Base-by-base conservation (phyloP, 2,113 vertebrate species). In the Callaeas wilsoni region DNA sequence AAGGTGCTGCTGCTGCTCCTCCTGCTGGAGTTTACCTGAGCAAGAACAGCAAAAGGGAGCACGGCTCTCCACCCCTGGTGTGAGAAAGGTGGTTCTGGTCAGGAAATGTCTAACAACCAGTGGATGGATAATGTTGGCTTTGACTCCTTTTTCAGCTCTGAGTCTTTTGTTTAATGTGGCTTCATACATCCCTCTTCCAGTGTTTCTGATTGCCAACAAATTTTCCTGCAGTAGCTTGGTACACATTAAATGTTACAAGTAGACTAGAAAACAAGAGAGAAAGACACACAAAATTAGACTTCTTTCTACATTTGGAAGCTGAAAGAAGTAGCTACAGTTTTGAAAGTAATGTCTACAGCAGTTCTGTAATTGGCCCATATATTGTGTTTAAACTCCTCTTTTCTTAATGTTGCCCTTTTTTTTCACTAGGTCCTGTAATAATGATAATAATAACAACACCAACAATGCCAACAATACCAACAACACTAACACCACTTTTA, bases 1-100 rank as follows among this genome's bases (percentile, higher is more conserved):
- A 39, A 74, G 50, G 1, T 35, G 46, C 39, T 80, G 52, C 21
- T 92, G 18, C n/a, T n/a, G n/a, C n/a, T n/a, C n/a, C n/a, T n/a
- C n/a, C 42, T 56, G 55, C 22, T 80, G 60, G 50, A 92, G 39
- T 71, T 84, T 33, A 65, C 4, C 1, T 46, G 19, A 90, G 67
- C 29, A 46, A 79, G 52, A 78, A 68, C 52, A 59, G 12, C 33
- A 67, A 64, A 75, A 53, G 13, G 5, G 12, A 80, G 27, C 47
- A 42, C 14, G 63, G 47, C 16, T 75, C 23, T 85, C 14, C 26
- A 7, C 0, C 0, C 20, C 12, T 50, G 14, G 9, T 6, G 0
- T 46, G n/a, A 57, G 33, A 74, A 25, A 55, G 30, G 47, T 70
- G 10, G 30, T 81, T 81, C 27, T 44, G 37, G 33, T 44, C 10